Evolutionary conservation across 2,797 vertebrate species (phyloP), one percentile per base, ranked within the genome.

Genomic region (Eurystomus glaucurus): DNA sequence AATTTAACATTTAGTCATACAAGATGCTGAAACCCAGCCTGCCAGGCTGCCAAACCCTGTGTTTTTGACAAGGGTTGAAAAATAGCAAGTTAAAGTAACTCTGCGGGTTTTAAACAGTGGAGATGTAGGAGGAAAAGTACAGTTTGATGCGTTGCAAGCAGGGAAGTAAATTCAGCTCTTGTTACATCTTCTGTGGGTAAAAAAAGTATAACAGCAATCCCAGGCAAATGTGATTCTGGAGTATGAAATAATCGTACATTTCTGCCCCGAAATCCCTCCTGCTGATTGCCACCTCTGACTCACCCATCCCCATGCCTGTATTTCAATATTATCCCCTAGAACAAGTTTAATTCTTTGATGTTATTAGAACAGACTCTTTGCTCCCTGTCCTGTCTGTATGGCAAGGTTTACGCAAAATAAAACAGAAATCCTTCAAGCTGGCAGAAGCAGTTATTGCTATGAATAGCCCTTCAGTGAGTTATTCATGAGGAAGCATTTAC

Each of bases 331-430:
- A 85, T 22, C 46, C 37, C 28, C 81, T 61, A 75, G 5, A 75
- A 87, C 93, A 83, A 20, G 46, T 3, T 54, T 19, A 85, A 90
- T 85, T 83, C 43, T 61, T 12, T 39, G 45, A 66, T 4, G 16
- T 64, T 15, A 62, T 23, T 1, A 1, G 54, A 54, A 43, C 16
- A 68, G 72, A 81, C 26, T 31, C 35, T 65, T 41, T 68, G 31
- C 45, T 88, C 41, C 78, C 51, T 78, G 69, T 65, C 39, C 76
- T 68, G 52, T 77, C 41, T 76, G 39, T 25, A 43, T 29, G 50
- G 25, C 52, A 77, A 83, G 23, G 60, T 55, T 85, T 74, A 77
- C 83, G 48, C 71, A 69, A 93, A 93, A 71, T 23, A 77, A 86
- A 93, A 21, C 1, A 70, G 46, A 77, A 90, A 57, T 43, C 48